Conservation (phyloP, 2,888 invertebrate species). For the Timema cristinae region DNA sequence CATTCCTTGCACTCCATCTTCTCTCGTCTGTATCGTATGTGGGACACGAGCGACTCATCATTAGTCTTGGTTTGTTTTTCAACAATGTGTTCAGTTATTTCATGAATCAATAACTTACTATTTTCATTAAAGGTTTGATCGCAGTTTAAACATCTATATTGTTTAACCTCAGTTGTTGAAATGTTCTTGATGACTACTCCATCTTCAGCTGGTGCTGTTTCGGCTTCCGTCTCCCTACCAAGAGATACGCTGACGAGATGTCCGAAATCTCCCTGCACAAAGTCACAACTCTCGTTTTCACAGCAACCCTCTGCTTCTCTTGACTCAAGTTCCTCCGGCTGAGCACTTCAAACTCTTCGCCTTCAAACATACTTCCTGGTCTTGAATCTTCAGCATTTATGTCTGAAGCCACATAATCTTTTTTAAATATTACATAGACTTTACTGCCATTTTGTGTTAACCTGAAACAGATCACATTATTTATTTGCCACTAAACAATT, state of each 20-base stretch:
- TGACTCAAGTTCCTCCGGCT: background rate
- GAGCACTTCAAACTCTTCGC: conserved; percentile 7
- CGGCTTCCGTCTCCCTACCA: background rate
- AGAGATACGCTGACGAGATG: conserved; percentile 4
- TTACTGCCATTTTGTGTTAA: too few species aligned
- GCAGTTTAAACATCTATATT: conserved; percentile 22
- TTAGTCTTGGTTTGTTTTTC: background rate
- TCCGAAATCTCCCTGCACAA: background rate
- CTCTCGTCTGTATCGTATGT: conserved; percentile 14
- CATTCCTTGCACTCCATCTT: conserved; percentile 19
- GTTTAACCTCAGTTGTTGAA: background rate
- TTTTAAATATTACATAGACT: too few species aligned
- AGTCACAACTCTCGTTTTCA: background rate
- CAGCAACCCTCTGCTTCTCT: background rate
- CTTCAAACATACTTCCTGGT: background rate
- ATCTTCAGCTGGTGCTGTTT: background rate
- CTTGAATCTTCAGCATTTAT: too few species aligned
- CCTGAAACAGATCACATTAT: too few species aligned
- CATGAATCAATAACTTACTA: conserved; percentile 24
- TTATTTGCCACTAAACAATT: too few species aligned
- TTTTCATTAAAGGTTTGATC: conserved; percentile 15
- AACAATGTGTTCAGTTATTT: conserved; percentile 11
- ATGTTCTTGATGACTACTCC: background rate
- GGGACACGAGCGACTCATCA: background rate
- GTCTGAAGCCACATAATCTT: too few species aligned